Evolutionary conservation across 2,113 vertebrate genomes (phyloP).

Genomic region (Tragelaphus buxtoni): DNA sequence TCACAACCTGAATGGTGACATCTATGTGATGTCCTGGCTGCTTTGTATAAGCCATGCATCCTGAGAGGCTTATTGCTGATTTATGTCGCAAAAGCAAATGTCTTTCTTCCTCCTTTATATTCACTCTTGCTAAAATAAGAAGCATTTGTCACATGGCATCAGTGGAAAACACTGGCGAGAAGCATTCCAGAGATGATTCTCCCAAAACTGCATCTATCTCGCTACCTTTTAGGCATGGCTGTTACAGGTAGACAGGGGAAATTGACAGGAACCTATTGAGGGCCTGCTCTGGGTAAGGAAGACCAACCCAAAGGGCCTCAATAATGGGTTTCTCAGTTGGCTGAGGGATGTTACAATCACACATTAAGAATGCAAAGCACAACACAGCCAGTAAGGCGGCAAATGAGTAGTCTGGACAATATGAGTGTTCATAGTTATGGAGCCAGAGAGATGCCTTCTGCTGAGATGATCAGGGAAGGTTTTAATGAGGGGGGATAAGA

Average conservation of each 20-base stretch:
- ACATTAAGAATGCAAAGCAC: not conserved
- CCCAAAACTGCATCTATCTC: not conserved
- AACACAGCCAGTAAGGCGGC: not conserved
- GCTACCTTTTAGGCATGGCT: not conserved
- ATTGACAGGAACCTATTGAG: not conserved
- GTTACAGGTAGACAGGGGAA: not conserved
- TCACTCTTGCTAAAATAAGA: constrained; percentile 35
- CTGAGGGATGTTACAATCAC: not conserved
- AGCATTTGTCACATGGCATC: not conserved
- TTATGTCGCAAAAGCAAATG: constrained; percentile 28
- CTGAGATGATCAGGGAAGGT: not conserved
- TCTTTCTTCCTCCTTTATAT: constrained; percentile 14
- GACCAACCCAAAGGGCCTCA: not conserved
- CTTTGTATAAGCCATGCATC: not conserved
- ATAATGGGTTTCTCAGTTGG: not conserved
- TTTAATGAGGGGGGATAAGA: not conserved
- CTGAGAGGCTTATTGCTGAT: not conserved
- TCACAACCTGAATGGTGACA: not conserved
- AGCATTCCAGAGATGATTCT: not conserved
- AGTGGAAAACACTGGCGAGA: not conserved
- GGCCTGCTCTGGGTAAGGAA: not conserved
- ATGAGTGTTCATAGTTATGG: not conserved
- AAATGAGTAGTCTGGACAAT: not conserved
- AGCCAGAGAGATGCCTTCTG: not conserved
- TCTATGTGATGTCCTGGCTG: not conserved